A percentile compares a stretch with the other conserved stretches of the same genome.
phyloP scores from a whole-genome alignment of 2,797 vertebrate genomes.

The Mus caroli region DNA sequence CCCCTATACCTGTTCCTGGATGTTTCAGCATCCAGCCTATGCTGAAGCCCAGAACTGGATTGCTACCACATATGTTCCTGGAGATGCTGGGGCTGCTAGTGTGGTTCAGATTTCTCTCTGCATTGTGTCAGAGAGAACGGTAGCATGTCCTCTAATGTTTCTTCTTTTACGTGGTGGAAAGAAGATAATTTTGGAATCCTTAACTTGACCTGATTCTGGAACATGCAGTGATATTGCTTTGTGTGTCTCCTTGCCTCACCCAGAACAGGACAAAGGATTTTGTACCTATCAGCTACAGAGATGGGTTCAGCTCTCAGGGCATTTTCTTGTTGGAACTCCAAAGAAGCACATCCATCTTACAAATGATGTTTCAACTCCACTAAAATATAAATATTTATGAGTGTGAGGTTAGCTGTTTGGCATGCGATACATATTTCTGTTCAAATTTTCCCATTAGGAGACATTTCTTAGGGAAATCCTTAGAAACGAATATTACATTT shows the following conservation, averaged over 20 bases:
- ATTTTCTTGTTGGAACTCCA: conserved; percentile 72
- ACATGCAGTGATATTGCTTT: conserved; percentile 4
- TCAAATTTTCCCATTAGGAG: conserved; percentile 82
- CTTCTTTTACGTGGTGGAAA: background rate
- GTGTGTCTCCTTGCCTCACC: background rate
- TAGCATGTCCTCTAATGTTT: background rate
- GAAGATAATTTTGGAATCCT: background rate
- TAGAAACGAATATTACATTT: conserved; percentile 72
- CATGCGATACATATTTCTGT: conserved; percentile 76
- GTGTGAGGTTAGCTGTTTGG: conserved; percentile 80
- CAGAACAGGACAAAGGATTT: background rate
- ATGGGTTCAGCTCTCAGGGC: conserved; percentile 12
- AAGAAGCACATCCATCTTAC: conserved; percentile 76
- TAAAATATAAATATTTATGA: conserved; percentile 83
- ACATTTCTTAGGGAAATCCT: conserved; percentile 80
- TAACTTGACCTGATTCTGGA: background rate
- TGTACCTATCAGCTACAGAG: conserved; percentile 32
- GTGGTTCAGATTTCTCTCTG: rapidly evolving
- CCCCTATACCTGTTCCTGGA: rapidly evolving
- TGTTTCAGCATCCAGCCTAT: background rate
- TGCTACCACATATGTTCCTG: background rate
- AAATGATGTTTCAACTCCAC: conserved; percentile 79
- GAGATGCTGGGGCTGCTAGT: background rate
- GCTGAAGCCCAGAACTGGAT: background rate
- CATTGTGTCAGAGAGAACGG: background rate